These are phyloP conservation scores for Synanthedon vespiformis DNA, from an alignment of 2,888 invertebrate species.

Conservation along the genomic window DNA sequence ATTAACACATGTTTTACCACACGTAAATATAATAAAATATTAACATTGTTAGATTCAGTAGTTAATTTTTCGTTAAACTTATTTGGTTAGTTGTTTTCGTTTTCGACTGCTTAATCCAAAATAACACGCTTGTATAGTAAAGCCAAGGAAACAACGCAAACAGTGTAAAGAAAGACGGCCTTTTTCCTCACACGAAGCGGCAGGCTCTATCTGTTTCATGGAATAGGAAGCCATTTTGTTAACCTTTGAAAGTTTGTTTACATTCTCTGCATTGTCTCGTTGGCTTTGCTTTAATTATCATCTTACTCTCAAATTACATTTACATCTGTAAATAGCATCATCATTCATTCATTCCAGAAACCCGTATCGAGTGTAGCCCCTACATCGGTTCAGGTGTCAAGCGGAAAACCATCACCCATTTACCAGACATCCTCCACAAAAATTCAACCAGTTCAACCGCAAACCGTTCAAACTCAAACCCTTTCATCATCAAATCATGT, in stretches of 20 bases:
- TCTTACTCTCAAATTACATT: slow-evolving; percentile 18
- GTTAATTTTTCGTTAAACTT: background rate
- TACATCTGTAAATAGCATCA: slow-evolving; percentile 60
- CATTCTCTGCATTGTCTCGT: no score
- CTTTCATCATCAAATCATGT: slow-evolving; percentile 52
- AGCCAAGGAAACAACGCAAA: no score
- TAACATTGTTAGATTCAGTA: no score
- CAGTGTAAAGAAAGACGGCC: no score
- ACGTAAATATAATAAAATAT: background rate
- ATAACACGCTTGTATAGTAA: slow-evolving; percentile 6
- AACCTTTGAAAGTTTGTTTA: no score
- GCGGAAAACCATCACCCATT: slow-evolving; percentile 79
- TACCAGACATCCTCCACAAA: slow-evolving; percentile 86
- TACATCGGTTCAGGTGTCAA: slow-evolving; percentile 75
- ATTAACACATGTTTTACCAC: background rate
- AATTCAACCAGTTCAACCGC: slow-evolving; percentile 84
- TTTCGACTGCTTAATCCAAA: background rate
- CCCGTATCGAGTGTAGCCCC: slow-evolving; percentile 90
- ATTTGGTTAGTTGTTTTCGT: background rate
- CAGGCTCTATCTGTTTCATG: no score
- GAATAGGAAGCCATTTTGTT: no score
- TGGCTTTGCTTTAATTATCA: slow-evolving; percentile 4
- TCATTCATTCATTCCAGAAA: slow-evolving; percentile 75
- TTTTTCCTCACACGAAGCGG: no score
- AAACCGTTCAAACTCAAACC: slow-evolving; percentile 72